Base-by-base conservation (phyloP, 2,888 invertebrate species). In the Diarsia dahlii region DNA sequence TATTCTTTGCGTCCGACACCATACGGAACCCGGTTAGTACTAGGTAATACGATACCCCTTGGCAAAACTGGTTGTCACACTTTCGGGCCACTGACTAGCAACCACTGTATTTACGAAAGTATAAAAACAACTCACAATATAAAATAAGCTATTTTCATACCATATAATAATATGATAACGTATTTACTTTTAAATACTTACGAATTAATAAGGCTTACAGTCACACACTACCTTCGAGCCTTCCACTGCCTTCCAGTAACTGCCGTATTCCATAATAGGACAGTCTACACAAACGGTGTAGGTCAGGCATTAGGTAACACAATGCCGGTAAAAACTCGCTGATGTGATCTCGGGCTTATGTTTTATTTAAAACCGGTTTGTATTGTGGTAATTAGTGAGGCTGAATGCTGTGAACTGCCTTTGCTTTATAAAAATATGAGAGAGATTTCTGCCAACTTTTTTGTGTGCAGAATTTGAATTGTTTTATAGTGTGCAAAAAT, bases 231-330 rank as follows among this genome's bases (percentile, higher is more conserved):
- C 77, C 80, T 79, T 52, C 34, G n/a, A 54, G 45, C 20, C 39
- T 8, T 18, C 28, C 1, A 12, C 28, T 45, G 45, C 20, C 39
- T 5, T 18, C 28, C 0, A 12, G 48, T 23, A 18, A 23, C 76
- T 80, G 71, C 82, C 80, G 73, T 58, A 20, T 64, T 20, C 85
- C 76, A 9, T 84, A 71, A 71, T n/a, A 75, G 52, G 80, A 74
- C 58, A 46, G 64, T 62, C 23, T 23, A 62, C 63, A 73, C 74
- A 50, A 34, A 52, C 72, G 70, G 81, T 83, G 86, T 87, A 88
- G 88, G 89, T 90, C 89, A 88, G 78, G 86, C 75, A 82, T 84
- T 87, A 81, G 75, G 68, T 87, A 81, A 81, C 28, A 71, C 45
- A 66, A 64, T 39, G 50, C 65, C 20, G 23, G 67, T 62, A 85